Percentiles rank a stretch among this genome's conserved stretches.
Conservation (phyloP, 2,888 invertebrate species). For the Rhabditoides inermis region DNA sequence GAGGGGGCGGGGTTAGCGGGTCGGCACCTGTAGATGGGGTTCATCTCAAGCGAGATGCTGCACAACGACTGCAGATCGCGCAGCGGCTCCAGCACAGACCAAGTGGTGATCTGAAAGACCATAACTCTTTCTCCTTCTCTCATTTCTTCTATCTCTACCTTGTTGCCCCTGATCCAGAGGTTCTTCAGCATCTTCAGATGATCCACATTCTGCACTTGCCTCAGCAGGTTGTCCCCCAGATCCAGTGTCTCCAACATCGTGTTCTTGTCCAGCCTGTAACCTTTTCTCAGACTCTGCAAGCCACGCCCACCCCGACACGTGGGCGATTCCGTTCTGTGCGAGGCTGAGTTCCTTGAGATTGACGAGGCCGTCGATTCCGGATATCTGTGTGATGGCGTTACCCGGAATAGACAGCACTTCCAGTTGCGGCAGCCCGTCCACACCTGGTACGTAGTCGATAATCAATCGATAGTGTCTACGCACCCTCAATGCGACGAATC, state of each 20-base stretch:
- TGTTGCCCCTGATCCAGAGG: constrained; percentile 38
- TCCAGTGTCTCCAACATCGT: constrained; percentile 7
- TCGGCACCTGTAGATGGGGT: constrained; percentile 19
- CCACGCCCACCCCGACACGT: constrained; percentile 59
- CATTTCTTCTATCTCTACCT: constrained; percentile 7
- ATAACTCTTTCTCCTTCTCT: neutral
- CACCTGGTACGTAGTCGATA: neutral
- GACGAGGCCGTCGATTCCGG: constrained; percentile 68
- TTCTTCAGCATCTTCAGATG: constrained; percentile 27
- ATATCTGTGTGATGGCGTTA: constrained; percentile 20
- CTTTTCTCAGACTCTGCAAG: neutral
- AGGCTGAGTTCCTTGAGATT: constrained; percentile 77
- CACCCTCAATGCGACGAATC: constrained; percentile 67
- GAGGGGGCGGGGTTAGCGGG: neutral
- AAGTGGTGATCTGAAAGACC: constrained; percentile 12
- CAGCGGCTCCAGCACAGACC: constrained; percentile 16
- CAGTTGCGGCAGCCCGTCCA: constrained; percentile 11
- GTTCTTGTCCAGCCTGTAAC: constrained; percentile 1
- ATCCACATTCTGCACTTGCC: constrained; percentile 23
- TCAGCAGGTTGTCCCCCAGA: constrained; percentile 17
- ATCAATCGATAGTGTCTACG: neutral
- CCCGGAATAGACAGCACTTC: constrained; percentile 20
- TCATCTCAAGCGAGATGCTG: constrained; percentile 18
- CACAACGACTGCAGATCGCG: constrained; percentile 5
- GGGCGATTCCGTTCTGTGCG: constrained; percentile 79